phyloP scores from a whole-genome alignment of 2,113 vertebrate genomes.

The Cromileptes altivelis region DNA sequence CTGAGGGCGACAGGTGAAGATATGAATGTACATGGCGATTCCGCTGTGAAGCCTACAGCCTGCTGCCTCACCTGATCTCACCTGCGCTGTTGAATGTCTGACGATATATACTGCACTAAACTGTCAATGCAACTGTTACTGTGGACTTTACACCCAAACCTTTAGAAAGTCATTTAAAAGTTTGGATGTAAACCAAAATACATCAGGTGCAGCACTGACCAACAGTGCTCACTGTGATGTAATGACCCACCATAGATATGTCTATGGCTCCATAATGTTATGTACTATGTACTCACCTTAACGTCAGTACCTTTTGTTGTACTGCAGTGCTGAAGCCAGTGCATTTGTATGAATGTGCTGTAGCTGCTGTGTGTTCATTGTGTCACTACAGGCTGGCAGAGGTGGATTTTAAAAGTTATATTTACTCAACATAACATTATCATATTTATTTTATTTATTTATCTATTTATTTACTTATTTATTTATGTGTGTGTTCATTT shows the following conservation, averaged over 20 bases:
- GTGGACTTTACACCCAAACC: background rate
- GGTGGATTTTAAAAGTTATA: background rate
- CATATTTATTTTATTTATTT: slow-evolving; percentile 42
- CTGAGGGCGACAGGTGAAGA: background rate
- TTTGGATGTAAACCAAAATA: background rate
- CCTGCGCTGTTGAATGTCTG: background rate
- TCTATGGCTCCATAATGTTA: background rate
- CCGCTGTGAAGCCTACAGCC: background rate
- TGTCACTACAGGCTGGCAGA: slow-evolving; percentile 46
- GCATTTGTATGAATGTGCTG: slow-evolving; percentile 1
- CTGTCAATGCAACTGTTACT: background rate
- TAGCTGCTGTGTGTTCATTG: slow-evolving; percentile 1
- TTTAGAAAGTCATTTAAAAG: background rate
- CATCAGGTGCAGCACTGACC: background rate
- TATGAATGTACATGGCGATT: background rate
- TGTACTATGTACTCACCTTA: slow-evolving; percentile 46
- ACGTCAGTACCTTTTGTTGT: slow-evolving; percentile 21
- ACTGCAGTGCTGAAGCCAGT: background rate
- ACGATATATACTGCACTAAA: background rate
- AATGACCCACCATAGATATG: background rate
- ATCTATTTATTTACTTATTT: slow-evolving; percentile 40
- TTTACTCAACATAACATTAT: background rate
- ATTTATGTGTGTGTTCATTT: background rate
- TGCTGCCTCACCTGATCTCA: background rate
- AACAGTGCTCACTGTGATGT: background rate